Evolutionary conservation across 2,888 invertebrate genomes (phyloP).

Genomic region (Celastrina argiolus): DNA sequence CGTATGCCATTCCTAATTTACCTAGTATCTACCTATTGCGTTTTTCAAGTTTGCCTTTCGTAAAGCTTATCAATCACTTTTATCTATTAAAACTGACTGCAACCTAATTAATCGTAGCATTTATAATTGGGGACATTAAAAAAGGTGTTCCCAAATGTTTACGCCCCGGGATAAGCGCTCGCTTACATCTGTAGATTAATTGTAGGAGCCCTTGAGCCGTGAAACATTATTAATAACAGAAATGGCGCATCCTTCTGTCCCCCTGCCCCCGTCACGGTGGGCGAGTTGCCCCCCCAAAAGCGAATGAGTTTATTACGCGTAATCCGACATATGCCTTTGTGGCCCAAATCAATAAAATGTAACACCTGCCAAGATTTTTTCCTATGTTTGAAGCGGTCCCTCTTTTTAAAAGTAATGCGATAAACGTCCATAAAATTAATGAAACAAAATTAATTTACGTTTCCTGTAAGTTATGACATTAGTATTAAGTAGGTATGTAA

Average conservation of each 20-base stretch:
- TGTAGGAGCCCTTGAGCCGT: conserved; percentile 36
- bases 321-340: conserved; percentile 29
- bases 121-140: conserved; percentile 14
- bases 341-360: conserved; percentile 27
- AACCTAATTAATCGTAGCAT: conserved; percentile 3
- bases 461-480: background rate
- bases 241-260: conserved; percentile 28
- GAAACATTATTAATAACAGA: conserved; percentile 40
- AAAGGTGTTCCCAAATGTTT: conserved; percentile 19
- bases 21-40: too few species aligned
- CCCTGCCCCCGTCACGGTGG: conserved; percentile 12
- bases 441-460: conserved; percentile 5
- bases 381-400: background rate
- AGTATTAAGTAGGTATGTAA: too few species aligned
- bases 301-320: conserved; percentile 28
- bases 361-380: conserved; percentile 28
- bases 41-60: too few species aligned
- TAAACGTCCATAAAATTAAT: conserved; percentile 13
- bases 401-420: conserved; percentile 5
- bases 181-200: conserved; percentile 36
- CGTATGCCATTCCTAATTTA: too few species aligned
- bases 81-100: background rate
- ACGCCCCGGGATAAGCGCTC: conserved; percentile 63
- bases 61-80: background rate
- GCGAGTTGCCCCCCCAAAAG: conserved; percentile 15